Evolutionary conservation across 2,888 invertebrate genomes (phyloP).

Genomic region (Callyntrura sp.): DNA sequence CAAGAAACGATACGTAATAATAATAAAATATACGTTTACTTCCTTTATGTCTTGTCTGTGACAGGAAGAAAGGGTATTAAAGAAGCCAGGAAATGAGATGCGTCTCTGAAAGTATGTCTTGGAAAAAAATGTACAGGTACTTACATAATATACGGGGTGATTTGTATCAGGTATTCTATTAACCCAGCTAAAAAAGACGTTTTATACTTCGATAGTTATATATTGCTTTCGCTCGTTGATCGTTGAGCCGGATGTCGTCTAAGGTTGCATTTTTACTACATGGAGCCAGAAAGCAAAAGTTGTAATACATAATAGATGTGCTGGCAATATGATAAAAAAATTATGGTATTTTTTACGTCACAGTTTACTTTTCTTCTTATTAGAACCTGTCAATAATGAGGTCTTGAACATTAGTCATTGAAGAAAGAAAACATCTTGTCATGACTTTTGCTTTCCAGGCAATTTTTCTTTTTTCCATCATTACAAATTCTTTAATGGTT

Average conservation of each 20-base stretch:
- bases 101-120: conserved; percentile 14
- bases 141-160: not conserved
- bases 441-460: conserved; percentile 33
- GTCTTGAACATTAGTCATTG: conserved; percentile 34
- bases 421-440: conserved; percentile 38
- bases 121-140: not conserved
- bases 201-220: not conserved
- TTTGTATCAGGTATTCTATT: not conserved
- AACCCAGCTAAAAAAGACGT: not conserved
- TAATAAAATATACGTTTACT: conserved; percentile 6
- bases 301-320: no score
- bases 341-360: not conserved
- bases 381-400: conserved; percentile 41
- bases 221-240: no score
- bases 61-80: conserved; percentile 40
- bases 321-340: no score
- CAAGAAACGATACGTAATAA: not conserved
- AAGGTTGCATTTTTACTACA: not conserved
- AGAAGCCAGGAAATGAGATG: conserved; percentile 57
- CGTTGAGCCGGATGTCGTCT: not conserved
- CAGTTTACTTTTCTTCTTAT: not conserved
- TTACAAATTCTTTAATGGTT: not conserved
- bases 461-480: conserved; percentile 59
- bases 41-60: not conserved
- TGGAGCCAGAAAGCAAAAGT: not conserved